Conservation (phyloP, 1,140 invertebrate genomes). For the Drosophila mayri region DNA sequence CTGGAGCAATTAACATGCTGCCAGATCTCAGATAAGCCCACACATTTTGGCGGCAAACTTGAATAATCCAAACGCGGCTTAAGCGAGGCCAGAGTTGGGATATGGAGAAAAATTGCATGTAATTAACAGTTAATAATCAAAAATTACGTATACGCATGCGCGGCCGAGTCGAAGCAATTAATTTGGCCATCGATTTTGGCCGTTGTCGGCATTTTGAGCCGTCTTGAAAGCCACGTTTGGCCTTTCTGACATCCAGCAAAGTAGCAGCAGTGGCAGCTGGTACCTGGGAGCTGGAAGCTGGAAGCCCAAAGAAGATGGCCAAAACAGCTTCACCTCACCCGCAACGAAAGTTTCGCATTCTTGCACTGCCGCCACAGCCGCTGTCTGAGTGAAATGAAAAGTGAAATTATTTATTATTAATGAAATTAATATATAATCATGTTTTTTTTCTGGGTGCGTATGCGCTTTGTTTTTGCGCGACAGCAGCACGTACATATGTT, state of each 20-base stretch:
- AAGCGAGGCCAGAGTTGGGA: not conserved
- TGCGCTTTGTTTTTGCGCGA: slow-evolving; percentile 60
- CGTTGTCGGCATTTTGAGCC: slow-evolving; percentile 48
- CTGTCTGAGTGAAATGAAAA: slow-evolving; percentile 75
- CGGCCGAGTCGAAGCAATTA: slow-evolving; percentile 65
- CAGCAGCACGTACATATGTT: slow-evolving; percentile 81
- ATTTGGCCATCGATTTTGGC: slow-evolving; percentile 69
- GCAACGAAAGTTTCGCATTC: slow-evolving; percentile 80
- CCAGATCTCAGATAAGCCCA: slow-evolving; percentile 57
- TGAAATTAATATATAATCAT: slow-evolving; percentile 82
- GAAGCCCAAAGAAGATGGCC: slow-evolving; percentile 11
- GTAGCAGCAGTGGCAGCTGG: slow-evolving; percentile 17
- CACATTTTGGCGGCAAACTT: slow-evolving; percentile 71
- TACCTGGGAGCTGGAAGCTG: slow-evolving; percentile 3
- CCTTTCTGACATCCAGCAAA: slow-evolving; percentile 60
- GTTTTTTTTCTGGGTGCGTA: slow-evolving; percentile 42
- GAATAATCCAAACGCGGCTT: slow-evolving; percentile 34
- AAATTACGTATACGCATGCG: slow-evolving; percentile 79
- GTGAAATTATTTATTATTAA: slow-evolving; percentile 83
- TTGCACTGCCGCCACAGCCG: slow-evolving; percentile 27
- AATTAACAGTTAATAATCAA: slow-evolving; percentile 78
- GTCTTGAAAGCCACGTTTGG: slow-evolving; percentile 48
- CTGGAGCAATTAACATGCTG: slow-evolving; percentile 80
- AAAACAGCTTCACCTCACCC: slow-evolving; percentile 56
- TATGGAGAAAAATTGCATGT: slow-evolving; percentile 60